Evolutionary conservation across 2,888 invertebrate species (phyloP).

Genomic region (Pomacea canaliculata): DNA sequence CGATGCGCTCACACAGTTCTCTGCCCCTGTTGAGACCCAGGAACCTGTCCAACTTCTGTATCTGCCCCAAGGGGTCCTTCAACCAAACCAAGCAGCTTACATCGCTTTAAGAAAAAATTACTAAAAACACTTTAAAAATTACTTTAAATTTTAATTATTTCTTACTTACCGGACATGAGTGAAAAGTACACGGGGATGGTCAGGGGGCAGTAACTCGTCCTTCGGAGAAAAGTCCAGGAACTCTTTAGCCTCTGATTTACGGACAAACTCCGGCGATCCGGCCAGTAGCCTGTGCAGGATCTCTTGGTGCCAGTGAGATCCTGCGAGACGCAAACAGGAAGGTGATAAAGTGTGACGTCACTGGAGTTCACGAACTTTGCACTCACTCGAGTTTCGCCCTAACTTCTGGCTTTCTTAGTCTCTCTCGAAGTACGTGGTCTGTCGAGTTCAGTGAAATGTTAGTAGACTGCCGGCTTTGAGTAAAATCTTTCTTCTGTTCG

Average conservation of each 20-base stretch:
- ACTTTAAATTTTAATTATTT: neutral
- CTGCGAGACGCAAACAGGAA: neutral
- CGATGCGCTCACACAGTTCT: constrained; percentile 16
- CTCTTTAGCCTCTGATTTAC: neutral
- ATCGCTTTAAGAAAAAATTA: too few relatives aligned
- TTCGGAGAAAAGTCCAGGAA: neutral
- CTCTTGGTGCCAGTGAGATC: constrained; percentile 5
- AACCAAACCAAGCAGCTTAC: too few relatives aligned
- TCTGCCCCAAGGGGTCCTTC: constrained; percentile 14
- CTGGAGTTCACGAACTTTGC: too few relatives aligned
- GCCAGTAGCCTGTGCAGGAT: constrained; percentile 2
- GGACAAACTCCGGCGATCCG: neutral
- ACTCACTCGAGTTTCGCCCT: too few relatives aligned
- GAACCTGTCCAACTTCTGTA: constrained; percentile 15
- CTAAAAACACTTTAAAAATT: too few relatives aligned
- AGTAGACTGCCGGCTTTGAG: too few relatives aligned
- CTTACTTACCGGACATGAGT: neutral
- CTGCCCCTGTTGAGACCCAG: constrained; percentile 20
- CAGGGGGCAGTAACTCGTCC: neutral
- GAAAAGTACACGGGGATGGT: neutral
- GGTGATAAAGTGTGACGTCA: too few relatives aligned
- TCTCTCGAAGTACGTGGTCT: too few relatives aligned
- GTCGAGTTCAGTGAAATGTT: too few relatives aligned
- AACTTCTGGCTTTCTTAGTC: too few relatives aligned
- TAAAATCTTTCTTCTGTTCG: too few relatives aligned